phyloP scores from a whole-genome alignment of 2,888 invertebrate genomes.

The Chrysolina oricalcia region DNA sequence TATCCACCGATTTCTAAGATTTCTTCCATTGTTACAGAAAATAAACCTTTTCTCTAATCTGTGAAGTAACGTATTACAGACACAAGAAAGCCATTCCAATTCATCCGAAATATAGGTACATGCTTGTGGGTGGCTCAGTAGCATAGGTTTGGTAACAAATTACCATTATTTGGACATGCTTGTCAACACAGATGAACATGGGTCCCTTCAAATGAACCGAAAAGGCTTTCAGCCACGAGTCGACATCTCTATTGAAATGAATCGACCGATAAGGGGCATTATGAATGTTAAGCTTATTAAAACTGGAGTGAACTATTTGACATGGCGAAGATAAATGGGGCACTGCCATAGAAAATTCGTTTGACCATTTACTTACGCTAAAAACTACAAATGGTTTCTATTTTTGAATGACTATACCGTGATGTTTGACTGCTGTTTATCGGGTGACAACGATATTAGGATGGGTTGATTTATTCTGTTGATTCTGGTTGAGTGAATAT shows the following conservation, averaged over 20 bases:
- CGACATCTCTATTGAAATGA: conserved; percentile 40
- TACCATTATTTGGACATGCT: conserved; percentile 58
- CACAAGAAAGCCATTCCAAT: not conserved
- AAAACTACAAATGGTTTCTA: not conserved
- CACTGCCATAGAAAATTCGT: not conserved
- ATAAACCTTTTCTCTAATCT: no score
- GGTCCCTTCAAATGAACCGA: conserved; percentile 33
- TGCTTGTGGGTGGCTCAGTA: conserved; percentile 40
- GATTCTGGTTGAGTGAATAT: no score
- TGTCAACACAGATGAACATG: conserved; percentile 47
- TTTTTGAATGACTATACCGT: not conserved
- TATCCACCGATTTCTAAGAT: no score
- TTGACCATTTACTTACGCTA: not conserved
- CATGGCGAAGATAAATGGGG: conserved; percentile 3
- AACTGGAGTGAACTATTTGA: not conserved
- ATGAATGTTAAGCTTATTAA: conserved; percentile 18
- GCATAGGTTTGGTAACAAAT: conserved; percentile 42
- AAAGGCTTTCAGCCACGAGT: conserved; percentile 37
- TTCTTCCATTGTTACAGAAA: no score
- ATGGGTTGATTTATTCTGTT: no score
- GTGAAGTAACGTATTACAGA: no score
- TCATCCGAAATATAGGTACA: conserved; percentile 2
- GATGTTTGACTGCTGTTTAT: no score
- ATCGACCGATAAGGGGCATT: conserved; percentile 39
- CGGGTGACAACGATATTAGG: no score